Evolutionary conservation across 1,140 invertebrate species (phyloP), one percentile per base, ranked within the genome.

Genomic region (Hylyphantes graminicola): DNA sequence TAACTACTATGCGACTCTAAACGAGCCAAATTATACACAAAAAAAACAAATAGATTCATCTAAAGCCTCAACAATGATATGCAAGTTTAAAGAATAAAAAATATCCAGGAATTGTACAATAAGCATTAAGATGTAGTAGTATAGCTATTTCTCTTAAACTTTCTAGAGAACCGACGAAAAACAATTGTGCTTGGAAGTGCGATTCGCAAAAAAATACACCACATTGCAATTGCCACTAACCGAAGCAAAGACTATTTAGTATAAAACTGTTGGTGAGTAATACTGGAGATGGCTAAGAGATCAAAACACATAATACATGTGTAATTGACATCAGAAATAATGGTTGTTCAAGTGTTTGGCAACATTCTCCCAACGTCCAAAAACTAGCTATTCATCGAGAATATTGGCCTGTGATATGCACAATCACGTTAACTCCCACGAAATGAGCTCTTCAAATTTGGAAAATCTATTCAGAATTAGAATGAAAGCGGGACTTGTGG

Each of bases 241-340:
- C 59, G 55, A 81, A 81, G 70, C 59, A 54, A 57, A n/a, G 54
- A 82, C 80, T 74, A 74, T 35, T 35, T 35, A 50, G 9, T 57
- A 65, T 65, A 73, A 74, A 82, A 73, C 57, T 65, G 70, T 57
- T 74, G 68, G 70, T 82, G 68, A 74, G 50, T 74, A 82, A 65
- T 74, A 82, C 80, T 74, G 70, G 74, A 82, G 68, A 82, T 64
- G 80, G 68, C 70, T 82, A 74, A 70, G 64, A 64, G 78, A 82
- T 61, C 70, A 67, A 78, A 82, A 82, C 80, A 65, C 72, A 82
- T 75, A 63, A 73, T 50, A 67, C 70, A 70, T 81, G 55, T 61
- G 55, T 67, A 78, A 78, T 78, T 57, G 61, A 78, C 73, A 73
- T 19, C 55, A 72, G 78, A 81, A 68, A 15, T 53, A 65, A 35